Conservation (phyloP, 2,797 vertebrate genomes). For the Salarias fasciatus region DNA sequence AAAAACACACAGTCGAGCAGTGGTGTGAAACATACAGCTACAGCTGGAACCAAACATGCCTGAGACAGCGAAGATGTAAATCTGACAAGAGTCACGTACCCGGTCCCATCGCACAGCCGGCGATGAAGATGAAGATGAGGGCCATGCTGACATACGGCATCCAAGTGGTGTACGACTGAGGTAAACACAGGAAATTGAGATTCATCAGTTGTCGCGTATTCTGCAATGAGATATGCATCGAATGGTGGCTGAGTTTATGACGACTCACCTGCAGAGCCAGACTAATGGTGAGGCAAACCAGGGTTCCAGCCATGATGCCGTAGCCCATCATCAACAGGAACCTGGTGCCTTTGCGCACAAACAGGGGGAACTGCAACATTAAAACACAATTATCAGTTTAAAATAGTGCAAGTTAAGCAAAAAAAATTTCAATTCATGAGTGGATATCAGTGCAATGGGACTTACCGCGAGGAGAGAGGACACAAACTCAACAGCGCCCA, state of each 20-base stretch:
- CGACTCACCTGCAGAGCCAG: slow-evolving; percentile 70
- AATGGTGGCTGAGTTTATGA: neutral
- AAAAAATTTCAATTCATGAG: too few species aligned
- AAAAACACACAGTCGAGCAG: slow-evolving; percentile 6
- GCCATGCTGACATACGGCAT: slow-evolving; percentile 81
- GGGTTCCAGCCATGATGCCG: slow-evolving; percentile 55
- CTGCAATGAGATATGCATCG: slow-evolving; percentile 1
- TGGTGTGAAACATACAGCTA: neutral
- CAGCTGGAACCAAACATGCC: too few species aligned
- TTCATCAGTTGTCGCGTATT: neutral
- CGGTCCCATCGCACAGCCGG: slow-evolving; percentile 72
- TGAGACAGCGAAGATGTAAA: too few species aligned
- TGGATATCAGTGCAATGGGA: slow-evolving; percentile 5
- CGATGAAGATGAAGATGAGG: slow-evolving; percentile 75
- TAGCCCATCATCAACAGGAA: slow-evolving; percentile 70
- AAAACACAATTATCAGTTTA: slow-evolving; percentile 25
- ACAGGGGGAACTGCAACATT: slow-evolving; percentile 78
- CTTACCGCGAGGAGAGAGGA: slow-evolving; percentile 82
- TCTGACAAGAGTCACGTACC: slow-evolving; percentile 43
- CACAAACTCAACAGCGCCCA: slow-evolving; percentile 80
- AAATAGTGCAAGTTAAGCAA: too few species aligned
- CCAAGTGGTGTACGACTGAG: slow-evolving; percentile 68
- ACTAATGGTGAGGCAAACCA: slow-evolving; percentile 69
- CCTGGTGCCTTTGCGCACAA: slow-evolving; percentile 72
- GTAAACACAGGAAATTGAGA: neutral